These are phyloP conservation scores for Cercopithecus diana DNA, from an alignment of 2,797 vertebrate species.

Conservation along the genomic window DNA sequence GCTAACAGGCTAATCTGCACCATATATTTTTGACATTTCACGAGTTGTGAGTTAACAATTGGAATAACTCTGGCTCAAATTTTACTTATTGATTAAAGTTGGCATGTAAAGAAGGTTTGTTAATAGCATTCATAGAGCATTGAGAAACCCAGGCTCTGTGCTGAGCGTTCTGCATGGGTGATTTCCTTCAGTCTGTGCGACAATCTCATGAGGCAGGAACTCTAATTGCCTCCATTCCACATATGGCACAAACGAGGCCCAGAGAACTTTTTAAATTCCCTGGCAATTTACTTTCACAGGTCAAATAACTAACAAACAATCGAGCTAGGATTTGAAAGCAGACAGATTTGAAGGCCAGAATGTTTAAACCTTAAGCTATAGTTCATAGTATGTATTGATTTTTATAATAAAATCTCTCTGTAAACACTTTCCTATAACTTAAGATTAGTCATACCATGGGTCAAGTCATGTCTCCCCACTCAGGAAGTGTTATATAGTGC, in stretches of 20 bases:
- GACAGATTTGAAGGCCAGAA: background rate
- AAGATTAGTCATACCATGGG: too few relatives aligned
- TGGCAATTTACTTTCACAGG: background rate
- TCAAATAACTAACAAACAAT: background rate
- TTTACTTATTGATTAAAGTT: background rate
- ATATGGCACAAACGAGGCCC: background rate
- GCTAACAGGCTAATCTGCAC: background rate
- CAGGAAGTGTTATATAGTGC: accelerated
- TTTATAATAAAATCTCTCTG: background rate
- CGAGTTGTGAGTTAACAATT: background rate
- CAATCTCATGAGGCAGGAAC: background rate
- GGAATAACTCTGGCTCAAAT: background rate
- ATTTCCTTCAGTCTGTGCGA: background rate
- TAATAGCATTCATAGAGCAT: background rate
- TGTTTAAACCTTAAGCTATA: background rate
- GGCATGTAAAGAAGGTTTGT: background rate
- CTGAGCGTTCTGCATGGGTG: accelerated
- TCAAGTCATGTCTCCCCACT: background rate
- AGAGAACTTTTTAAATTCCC: background rate
- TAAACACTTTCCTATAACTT: background rate
- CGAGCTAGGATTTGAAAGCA: background rate
- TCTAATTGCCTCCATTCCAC: background rate
- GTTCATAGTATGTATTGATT: background rate
- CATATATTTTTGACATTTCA: background rate
- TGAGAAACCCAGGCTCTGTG: accelerated